Percentiles rank a stretch among this genome's conserved stretches.
Evolutionary conservation across 1,140 invertebrate species (phyloP).

Genomic region (Lucilia cuprina): DNA sequence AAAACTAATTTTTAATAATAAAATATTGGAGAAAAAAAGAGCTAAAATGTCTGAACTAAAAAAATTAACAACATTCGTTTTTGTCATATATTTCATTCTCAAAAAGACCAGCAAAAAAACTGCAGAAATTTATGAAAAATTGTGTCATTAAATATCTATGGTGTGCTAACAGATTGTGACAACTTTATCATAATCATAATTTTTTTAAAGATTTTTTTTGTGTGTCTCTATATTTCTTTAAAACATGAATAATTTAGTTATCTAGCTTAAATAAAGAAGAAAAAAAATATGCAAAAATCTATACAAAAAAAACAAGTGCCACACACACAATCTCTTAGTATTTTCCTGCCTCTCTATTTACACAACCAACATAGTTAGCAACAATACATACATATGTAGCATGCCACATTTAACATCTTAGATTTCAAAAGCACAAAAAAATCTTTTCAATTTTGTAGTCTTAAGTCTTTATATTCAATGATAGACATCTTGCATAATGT

Average conservation of each 20-base stretch:
- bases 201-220: background rate
- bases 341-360: background rate
- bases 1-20: background rate
- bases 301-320: background rate
- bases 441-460: background rate
- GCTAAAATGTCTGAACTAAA: background rate
- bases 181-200: constrained; percentile 15
- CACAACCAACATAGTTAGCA: too few species aligned
- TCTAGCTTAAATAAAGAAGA: background rate
- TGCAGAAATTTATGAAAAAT: background rate
- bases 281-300: background rate
- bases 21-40: background rate
- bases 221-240: background rate
- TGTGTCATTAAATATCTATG: constrained; percentile 20
- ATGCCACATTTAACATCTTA: background rate
- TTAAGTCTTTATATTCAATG: background rate
- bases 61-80: background rate
- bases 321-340: background rate
- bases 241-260: background rate
- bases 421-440: background rate
- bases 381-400: background rate
- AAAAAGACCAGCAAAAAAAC: background rate
- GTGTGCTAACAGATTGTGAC: constrained; percentile 16
- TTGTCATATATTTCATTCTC: background rate
- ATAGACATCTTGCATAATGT: constrained; percentile 1